Evolutionary conservation across 2,113 vertebrate genomes (phyloP), one percentile per base, ranked within the genome.

Genomic region (Etia nguti): DNA sequence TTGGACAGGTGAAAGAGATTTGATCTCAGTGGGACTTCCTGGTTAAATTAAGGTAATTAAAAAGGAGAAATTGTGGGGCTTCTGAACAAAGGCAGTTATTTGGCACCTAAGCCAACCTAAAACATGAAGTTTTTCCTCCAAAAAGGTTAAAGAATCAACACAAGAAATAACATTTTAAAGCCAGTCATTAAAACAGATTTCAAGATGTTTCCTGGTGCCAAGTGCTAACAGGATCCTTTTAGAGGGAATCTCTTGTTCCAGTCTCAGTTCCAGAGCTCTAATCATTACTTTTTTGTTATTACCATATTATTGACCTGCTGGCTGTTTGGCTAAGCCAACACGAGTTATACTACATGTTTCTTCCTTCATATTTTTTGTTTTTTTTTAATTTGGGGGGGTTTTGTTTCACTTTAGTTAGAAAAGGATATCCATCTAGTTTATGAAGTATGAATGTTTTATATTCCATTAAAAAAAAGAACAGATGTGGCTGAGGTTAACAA

Each of bases 401-500:
- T 34, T 6, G 15, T 60, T 60, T 34, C 24, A 29, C 57, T 34
- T 34, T 60, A 60, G 29, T 60, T 60, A 34, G 59, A 62, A 62
- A 62, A 34, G 2, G 16, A 55, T 55, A 10, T 55, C n/a, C n/a
- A 55, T 55, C 54, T 24, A 55, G 54, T 55, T 55, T 7, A 4
- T 55, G n/a, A 12, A 7, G 54, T 55, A 55, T 59, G 10, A 7
- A 36, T 62, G 59, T 62, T 36, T 62, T 3, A 62, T 36, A 62
- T 62, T 62, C 18, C 59, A 20, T 36, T 34, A 2, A 43, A 55
- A 57, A 41, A 57, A 70, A 62, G 50, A 82, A 79, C 11, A 52
- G 13, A 80, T 90, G 34, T 31, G 62, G 6, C 12, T 2, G 8
- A 79, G 68, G 92, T 92, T 88, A 90, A 90, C 80, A 36, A 81